phyloP scores from a whole-genome alignment of 2,113 vertebrate species.

The Piprites chloris region DNA sequence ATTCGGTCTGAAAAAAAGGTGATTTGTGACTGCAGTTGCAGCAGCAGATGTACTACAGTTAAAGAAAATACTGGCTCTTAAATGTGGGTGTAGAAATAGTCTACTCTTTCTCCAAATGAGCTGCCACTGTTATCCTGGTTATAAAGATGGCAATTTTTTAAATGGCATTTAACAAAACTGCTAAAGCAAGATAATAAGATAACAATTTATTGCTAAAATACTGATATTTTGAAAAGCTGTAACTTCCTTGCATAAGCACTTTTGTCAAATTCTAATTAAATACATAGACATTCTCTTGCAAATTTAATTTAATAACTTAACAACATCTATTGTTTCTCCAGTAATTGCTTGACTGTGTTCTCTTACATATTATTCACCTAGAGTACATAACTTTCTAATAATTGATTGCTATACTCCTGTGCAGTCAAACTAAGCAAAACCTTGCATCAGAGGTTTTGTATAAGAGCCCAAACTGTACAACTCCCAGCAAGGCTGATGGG shows the following conservation, averaged over 20 bases:
- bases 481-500: not conserved
- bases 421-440: not conserved
- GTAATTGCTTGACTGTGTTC: not conserved
- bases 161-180: not conserved
- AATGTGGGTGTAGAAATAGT: not conserved
- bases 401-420: not conserved
- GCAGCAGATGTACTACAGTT: not conserved
- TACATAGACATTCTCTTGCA: not conserved
- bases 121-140: not conserved
- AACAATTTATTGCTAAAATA: conserved; percentile 2
- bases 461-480: fast-evolving
- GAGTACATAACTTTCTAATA: not conserved
- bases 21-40: not conserved
- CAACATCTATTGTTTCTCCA: not conserved
- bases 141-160: not conserved
- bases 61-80: not conserved
- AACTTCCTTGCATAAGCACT: conserved; percentile 16
- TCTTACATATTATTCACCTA: not conserved
- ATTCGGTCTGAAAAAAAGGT: not conserved
- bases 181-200: not conserved
- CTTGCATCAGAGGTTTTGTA: not conserved
- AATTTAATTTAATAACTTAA: conserved; percentile 22
- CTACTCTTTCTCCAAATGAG: not conserved
- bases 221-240: conserved; percentile 37
- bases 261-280: conserved; percentile 45